A percentile compares a stretch with the other conserved stretches of the same genome.
Evolutionary conservation across 1,140 invertebrate species (phyloP).

Genomic region (Macrobrachium rosenbergii): DNA sequence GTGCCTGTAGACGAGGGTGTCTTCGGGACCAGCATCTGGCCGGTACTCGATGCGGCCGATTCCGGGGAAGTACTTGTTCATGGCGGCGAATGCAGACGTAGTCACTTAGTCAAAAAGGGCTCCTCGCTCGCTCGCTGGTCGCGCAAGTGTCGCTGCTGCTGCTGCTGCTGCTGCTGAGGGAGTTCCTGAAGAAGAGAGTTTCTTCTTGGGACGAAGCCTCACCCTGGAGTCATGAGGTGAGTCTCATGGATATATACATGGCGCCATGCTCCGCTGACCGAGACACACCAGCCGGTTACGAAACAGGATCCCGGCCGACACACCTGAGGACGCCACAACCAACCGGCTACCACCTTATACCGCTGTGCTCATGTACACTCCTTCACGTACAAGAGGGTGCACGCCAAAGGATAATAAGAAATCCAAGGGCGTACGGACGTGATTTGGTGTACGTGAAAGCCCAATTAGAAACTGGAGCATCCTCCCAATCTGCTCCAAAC

Average conservation of each 20-base stretch:
- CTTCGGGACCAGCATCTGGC: slow-evolving; percentile 63
- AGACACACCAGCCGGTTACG: neutral
- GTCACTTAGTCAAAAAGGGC: too few relatives aligned
- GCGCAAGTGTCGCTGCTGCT: too few relatives aligned
- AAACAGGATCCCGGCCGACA: neutral
- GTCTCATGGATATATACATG: slow-evolving; percentile 5
- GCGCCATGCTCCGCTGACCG: slow-evolving; percentile 5
- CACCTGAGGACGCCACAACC: neutral
- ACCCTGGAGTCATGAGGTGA: neutral
- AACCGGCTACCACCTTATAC: neutral
- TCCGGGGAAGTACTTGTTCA: slow-evolving; percentile 68
- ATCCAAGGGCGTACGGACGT: too few relatives aligned
- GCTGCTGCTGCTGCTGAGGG: slow-evolving; percentile 4
- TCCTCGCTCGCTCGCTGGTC: too few relatives aligned
- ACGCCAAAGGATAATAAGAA: too few relatives aligned
- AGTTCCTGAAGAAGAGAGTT: neutral
- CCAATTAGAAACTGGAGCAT: too few relatives aligned
- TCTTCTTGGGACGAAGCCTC: neutral
- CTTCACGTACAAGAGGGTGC: too few relatives aligned
- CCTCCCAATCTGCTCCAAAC: too few relatives aligned
- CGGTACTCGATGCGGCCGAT: slow-evolving; percentile 70
- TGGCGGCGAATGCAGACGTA: too few relatives aligned
- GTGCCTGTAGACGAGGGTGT: slow-evolving; percentile 65
- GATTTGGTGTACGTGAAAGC: too few relatives aligned
- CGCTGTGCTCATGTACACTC: too few relatives aligned